Conservation (phyloP, 2,888 invertebrate genomes). For the Camponotus fellah region DNA sequence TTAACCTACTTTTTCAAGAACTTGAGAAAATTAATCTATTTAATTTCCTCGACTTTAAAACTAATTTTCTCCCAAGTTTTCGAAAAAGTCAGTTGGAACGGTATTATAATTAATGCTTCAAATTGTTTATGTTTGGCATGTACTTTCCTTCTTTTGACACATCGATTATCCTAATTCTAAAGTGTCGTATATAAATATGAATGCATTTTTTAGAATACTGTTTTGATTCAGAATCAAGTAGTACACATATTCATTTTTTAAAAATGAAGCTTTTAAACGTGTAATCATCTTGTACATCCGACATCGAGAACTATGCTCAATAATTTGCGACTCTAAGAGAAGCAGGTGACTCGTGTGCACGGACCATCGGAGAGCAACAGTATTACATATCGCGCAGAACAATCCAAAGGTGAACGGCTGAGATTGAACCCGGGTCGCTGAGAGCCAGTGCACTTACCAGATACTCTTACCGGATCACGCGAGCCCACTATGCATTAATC, state of each 20-base stretch:
- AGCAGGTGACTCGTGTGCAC: background rate
- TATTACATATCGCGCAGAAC: constrained; percentile 47
- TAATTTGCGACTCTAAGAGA: constrained; percentile 25
- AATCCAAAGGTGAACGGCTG: constrained; percentile 52
- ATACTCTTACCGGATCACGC: background rate
- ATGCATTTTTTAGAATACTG: background rate
- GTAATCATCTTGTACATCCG: background rate
- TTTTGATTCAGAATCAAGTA: background rate
- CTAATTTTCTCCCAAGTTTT: constrained; percentile 12
- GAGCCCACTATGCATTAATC: background rate
- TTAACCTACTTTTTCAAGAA: constrained; percentile 20
- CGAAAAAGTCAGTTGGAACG: background rate
- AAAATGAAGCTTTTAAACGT: background rate
- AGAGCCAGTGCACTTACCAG: constrained; percentile 9
- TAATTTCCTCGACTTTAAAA: constrained; percentile 18
- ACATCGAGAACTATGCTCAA: background rate
- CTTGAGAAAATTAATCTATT: constrained; percentile 25
- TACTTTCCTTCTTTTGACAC: background rate
- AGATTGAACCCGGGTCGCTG: constrained; percentile 43
- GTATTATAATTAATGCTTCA: background rate
- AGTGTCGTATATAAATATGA: background rate
- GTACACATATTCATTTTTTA: background rate
- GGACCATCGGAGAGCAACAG: constrained; percentile 2
- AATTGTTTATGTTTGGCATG: background rate
- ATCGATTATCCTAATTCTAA: background rate